phyloP scores from a whole-genome alignment of 2,113 vertebrate species.

The Andinoacara biseriatus region DNA sequence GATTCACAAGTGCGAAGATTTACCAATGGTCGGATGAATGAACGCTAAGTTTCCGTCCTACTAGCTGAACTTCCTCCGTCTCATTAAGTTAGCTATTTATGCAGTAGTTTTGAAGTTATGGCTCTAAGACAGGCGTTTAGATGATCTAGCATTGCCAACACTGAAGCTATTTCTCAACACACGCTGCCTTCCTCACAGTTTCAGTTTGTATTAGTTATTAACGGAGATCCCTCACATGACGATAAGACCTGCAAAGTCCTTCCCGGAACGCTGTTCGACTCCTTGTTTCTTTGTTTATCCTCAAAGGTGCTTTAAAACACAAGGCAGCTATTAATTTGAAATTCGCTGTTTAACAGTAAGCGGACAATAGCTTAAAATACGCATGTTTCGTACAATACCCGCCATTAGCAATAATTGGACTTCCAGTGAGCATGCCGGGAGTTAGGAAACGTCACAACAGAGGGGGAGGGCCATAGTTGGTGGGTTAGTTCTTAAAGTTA shows the following conservation, averaged over 20 bases:
- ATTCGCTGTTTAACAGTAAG: not conserved
- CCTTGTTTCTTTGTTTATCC: not conserved
- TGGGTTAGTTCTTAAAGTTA: conserved; percentile 67
- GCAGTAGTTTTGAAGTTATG: not conserved
- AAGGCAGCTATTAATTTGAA: not conserved
- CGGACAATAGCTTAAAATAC: not conserved
- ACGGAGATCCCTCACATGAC: conserved; percentile 37
- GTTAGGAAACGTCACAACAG: conserved; percentile 50
- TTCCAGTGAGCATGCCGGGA: conserved; percentile 75
- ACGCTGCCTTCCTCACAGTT: conserved; percentile 22
- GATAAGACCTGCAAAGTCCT: not conserved
- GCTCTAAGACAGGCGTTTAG: not conserved
- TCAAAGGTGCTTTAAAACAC: not conserved
- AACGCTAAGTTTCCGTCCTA: conserved; percentile 1
- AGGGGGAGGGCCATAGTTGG: not conserved
- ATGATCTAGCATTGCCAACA: not conserved
- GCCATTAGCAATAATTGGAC: conserved; percentile 76
- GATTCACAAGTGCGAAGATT: not conserved
- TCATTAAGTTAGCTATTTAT: not conserved
- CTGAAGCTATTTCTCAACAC: not conserved
- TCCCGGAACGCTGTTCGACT: not conserved
- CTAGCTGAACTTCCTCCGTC: conserved; percentile 11
- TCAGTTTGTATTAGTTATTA: conserved; percentile 27
- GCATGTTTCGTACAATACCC: conserved; percentile 67
- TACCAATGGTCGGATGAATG: conserved; percentile 29